phyloP scores from a whole-genome alignment of 2,113 vertebrate species.

The Heteronetta atricapilla region DNA sequence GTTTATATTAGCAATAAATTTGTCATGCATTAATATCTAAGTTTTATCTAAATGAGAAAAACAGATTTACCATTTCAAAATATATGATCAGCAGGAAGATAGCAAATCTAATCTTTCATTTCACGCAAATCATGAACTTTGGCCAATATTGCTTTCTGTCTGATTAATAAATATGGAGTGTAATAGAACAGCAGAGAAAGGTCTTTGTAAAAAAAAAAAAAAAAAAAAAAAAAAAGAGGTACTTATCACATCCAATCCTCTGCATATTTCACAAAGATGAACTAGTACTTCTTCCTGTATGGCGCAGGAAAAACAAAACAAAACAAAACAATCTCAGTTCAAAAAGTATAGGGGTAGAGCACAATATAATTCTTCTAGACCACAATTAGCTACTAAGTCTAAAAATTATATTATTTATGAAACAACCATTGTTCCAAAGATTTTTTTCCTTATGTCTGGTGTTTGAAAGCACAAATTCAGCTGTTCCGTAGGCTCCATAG shows the following conservation, averaged over 20 bases:
- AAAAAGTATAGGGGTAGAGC: background rate
- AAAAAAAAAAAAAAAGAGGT: background rate
- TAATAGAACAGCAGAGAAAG: background rate
- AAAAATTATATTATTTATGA: background rate
- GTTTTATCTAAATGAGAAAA: background rate
- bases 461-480: background rate
- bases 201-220: background rate
- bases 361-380: background rate
- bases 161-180: slow-evolving; percentile 10
- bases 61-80: background rate
- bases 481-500: background rate
- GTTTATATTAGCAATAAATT: background rate
- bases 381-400: background rate
- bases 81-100: background rate
- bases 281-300: background rate
- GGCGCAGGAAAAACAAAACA: background rate
- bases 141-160: slow-evolving; percentile 20
- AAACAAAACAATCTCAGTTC: background rate
- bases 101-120: background rate
- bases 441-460: background rate
- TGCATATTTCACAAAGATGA: background rate
- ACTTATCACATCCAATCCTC: background rate
- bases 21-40: background rate
- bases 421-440: background rate
- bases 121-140: background rate